Evolutionary conservation across 1,140 invertebrate genomes (phyloP), one percentile per base, ranked within the genome.

Genomic region (Subanguina moxae): DNA sequence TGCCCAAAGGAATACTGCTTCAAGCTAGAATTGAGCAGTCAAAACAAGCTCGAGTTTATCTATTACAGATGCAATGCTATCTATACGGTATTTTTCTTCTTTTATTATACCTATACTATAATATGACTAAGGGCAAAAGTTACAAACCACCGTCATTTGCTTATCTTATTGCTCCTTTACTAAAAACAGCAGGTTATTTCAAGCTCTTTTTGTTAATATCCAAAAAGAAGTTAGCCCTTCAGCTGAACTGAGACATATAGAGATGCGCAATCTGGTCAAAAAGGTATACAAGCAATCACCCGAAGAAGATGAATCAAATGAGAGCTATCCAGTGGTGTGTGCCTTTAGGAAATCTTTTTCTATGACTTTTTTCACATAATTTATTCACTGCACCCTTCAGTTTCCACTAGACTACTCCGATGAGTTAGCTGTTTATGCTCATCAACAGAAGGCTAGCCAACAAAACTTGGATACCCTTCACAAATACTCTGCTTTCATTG

Each of bases 61-160:
- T 68, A 68, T 62, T 68, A 61, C 27, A 32, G 66, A 19, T 68
- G 66, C 27, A 68, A 68, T 42, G 62, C 58, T 38, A 28, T 58
- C n/a, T 68, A 68, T 25, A 68, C 21, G 25, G 65, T 67, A 3
- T 15, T 32, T 32, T 21, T 7, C 17, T 19, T 17, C 3, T 30
- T 0, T 58, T 64, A 30, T 38, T 9, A 17, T 15, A 23, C n/a
- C 11, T 17, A 32, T 43, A 30, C 30, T 11, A 21, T 13, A 19
- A 19, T 27, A 27, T 19, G 17, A 43, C 59, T 61, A 42, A 67
- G 65, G 46, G 59, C 9, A 61, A 43, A 46, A 68, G 66, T 38
- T 68, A 68, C 30, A 21, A 21, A 19, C 32, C 61, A 15, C 61
- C 59, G 3, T 9, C 42, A n/a, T 68, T 68, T 38, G 43, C 58